These are phyloP conservation scores for Drosophila anceps DNA, from an alignment of 2,888 invertebrate species.

Conservation along the genomic window DNA sequence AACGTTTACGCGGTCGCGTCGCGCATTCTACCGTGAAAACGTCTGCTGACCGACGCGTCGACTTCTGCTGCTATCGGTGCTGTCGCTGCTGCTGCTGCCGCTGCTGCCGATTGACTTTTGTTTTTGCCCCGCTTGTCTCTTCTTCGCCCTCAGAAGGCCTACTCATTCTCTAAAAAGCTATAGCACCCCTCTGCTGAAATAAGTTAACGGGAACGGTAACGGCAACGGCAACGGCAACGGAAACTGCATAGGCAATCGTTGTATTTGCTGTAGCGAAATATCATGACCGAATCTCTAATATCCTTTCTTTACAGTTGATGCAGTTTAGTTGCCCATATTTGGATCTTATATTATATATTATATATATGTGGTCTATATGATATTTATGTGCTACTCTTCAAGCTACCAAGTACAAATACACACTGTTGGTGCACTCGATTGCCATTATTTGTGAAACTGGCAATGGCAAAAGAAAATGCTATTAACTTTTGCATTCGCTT, in stretches of 20 bases:
- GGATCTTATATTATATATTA: no score
- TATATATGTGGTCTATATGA: no score
- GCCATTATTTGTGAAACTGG: no score
- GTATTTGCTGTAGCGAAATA: constrained; percentile 7
- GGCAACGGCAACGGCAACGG: constrained; percentile 7
- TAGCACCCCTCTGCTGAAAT: constrained; percentile 6
- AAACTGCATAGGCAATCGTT: background rate
- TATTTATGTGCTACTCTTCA: no score
- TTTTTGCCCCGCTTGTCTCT: constrained; percentile 1
- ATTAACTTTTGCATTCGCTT: no score
- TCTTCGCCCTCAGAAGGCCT: constrained; percentile 3
- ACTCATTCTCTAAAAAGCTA: background rate
- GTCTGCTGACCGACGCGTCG: constrained; percentile 35
- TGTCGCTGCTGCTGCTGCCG: constrained; percentile 13
- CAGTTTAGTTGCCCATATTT: no score
- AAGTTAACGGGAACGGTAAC: constrained; percentile 28
- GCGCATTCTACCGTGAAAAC: constrained; percentile 63
- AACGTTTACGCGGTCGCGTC: constrained; percentile 54
- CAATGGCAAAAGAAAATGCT: no score
- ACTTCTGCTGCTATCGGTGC: constrained; percentile 13
- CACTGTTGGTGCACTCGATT: no score
- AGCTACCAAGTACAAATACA: no score
- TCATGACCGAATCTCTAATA: constrained; percentile 11
- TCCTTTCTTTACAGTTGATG: background rate
- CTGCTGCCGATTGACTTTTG: constrained; percentile 56